These are phyloP conservation scores for Drosophila nigricruria DNA, from an alignment of 2,888 invertebrate species.

Conservation along the genomic window DNA sequence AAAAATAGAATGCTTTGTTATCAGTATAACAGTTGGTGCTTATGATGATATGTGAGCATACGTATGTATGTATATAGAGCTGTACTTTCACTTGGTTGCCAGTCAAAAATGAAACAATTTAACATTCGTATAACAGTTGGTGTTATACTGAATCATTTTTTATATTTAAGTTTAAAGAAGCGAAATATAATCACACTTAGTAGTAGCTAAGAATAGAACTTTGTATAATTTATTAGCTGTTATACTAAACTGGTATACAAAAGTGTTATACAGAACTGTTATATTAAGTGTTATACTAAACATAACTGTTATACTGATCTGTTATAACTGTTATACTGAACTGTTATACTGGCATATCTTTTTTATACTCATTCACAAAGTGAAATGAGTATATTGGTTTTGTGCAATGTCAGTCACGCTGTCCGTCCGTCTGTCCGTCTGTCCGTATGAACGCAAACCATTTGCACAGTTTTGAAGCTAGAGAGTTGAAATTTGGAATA, in stretches of 20 bases:
- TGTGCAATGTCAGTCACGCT: too few relatives aligned
- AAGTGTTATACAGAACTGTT: not conserved
- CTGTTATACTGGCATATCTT: not conserved
- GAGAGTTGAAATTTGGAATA: too few relatives aligned
- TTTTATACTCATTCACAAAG: too few relatives aligned
- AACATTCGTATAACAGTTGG: not conserved
- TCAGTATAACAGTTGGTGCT: constrained; percentile 4
- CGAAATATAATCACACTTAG: not conserved
- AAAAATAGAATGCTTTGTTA: constrained; percentile 19
- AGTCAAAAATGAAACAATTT: not conserved
- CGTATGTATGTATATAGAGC: not conserved
- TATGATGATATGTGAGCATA: not conserved
- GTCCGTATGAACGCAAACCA: too few relatives aligned
- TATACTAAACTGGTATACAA: not conserved
- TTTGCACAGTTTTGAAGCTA: too few relatives aligned
- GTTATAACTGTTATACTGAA: not conserved
- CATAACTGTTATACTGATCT: not conserved
- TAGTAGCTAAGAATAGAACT: too few relatives aligned
- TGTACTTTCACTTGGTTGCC: not conserved
- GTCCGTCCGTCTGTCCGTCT: too few relatives aligned
- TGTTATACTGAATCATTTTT: not conserved
- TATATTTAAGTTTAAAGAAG: not conserved
- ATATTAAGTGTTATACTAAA: not conserved
- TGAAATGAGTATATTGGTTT: too few relatives aligned
- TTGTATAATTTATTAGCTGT: too few relatives aligned